Evolutionary conservation across 2,888 invertebrate genomes (phyloP).

Genomic region (Agrenia bidenticulata): DNA sequence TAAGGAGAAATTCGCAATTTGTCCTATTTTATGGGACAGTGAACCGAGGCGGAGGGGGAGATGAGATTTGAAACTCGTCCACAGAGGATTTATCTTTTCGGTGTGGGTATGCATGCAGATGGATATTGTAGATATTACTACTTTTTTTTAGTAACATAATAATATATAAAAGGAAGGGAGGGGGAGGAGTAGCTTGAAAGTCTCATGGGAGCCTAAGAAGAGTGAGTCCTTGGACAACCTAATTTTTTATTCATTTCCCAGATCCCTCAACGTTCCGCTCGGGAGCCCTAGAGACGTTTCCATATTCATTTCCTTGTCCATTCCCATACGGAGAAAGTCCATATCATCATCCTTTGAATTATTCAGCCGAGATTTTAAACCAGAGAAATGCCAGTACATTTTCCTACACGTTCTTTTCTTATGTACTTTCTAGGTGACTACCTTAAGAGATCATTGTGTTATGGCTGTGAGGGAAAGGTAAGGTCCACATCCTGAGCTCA

Average conservation of each 20-base stretch:
- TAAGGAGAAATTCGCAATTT: conserved; percentile 14
- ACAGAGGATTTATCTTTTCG: not conserved
- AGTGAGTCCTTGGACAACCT: conserved; percentile 9
- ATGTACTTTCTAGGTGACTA: too few relatives aligned
- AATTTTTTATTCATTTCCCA: conserved; percentile 14
- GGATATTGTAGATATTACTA: not conserved
- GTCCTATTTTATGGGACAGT: conserved; percentile 14
- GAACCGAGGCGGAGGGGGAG: conserved; percentile 1
- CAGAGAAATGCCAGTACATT: too few relatives aligned
- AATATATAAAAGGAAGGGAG: too few relatives aligned
- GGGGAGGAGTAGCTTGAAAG: not conserved
- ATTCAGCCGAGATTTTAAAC: conserved; percentile 8
- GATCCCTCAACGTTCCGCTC: not conserved
- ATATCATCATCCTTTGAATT: conserved; percentile 13
- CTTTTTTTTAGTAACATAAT: too few relatives aligned
- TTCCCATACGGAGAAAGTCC: not conserved
- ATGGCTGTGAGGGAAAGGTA: too few relatives aligned
- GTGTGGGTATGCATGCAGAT: not conserved
- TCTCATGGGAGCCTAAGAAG: not conserved
- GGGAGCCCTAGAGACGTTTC: conserved; percentile 13
- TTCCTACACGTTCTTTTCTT: too few relatives aligned
- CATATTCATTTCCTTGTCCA: conserved; percentile 11
- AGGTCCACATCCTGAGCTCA: too few relatives aligned
- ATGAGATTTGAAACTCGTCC: conserved; percentile 11
- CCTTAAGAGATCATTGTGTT: too few relatives aligned